These are phyloP conservation scores for Catocala nupta DNA, from an alignment of 2,888 invertebrate species.

Conservation along the genomic window DNA sequence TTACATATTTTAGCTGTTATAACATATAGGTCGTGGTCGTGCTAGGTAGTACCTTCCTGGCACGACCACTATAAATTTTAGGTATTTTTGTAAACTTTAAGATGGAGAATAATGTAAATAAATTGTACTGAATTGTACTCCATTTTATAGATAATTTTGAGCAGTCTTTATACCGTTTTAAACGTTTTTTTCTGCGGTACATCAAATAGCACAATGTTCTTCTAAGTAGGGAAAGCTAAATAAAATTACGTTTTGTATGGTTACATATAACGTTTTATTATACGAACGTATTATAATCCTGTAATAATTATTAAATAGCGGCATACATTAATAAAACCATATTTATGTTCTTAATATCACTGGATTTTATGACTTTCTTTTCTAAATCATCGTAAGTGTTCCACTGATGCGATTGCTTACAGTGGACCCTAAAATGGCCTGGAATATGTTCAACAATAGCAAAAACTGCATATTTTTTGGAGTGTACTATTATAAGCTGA, in stretches of 20 bases:
- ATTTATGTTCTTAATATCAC: slow-evolving; percentile 7
- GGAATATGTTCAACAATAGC: slow-evolving; percentile 5
- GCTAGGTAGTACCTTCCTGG: no score
- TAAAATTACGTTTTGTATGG: slow-evolving; percentile 6
- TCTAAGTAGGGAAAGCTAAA: slow-evolving; percentile 5
- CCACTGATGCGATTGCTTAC: slow-evolving; percentile 14
- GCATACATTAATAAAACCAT: slow-evolving; percentile 4
- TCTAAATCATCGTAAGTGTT: slow-evolving; percentile 13
- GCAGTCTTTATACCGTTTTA: no score
- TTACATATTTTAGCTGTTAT: no score
- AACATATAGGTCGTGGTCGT: no score
- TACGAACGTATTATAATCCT: neutral
- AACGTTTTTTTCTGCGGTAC: neutral
- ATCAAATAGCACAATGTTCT: slow-evolving; percentile 13
- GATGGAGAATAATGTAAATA: no score
- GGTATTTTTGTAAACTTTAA: no score
- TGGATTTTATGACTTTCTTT: neutral
- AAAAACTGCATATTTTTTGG: slow-evolving; percentile 16
- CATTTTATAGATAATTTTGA: no score
- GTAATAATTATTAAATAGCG: neutral
- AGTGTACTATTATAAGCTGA: neutral
- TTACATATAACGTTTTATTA: slow-evolving; percentile 3
- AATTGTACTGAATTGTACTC: no score
- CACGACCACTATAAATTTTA: neutral
- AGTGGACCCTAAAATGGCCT: slow-evolving; percentile 16